Conservation (phyloP, 2,113 vertebrate species). For the Solenodon paradoxus region DNA sequence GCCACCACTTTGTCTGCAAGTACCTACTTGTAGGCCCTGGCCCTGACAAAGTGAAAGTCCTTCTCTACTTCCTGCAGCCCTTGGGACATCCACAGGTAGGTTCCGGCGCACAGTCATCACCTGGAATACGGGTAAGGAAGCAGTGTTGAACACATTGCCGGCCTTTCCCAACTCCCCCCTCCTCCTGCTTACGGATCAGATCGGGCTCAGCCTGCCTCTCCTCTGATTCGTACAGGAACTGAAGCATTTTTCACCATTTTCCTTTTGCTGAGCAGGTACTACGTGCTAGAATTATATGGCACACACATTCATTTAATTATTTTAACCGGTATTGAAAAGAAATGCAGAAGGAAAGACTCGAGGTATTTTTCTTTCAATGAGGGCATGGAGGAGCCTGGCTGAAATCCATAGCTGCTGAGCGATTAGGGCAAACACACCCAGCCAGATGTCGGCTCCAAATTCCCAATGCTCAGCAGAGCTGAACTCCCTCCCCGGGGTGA, state of each 20-base stretch:
- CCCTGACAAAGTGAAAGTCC: not conserved
- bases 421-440: not conserved
- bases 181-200: not conserved
- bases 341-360: not conserved
- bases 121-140: no score
- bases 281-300: not conserved
- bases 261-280: not conserved
- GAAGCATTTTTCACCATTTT: not conserved
- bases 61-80: not conserved
- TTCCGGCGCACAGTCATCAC: no score
- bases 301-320: not conserved
- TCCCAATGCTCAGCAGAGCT: accelerated
- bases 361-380: no score
- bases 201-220: accelerated
- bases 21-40: not conserved
- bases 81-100: not conserved
- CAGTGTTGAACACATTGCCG: accelerated
- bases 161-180: not conserved
- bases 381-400: not conserved
- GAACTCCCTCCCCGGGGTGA: not conserved
- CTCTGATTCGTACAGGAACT: not conserved
- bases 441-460: not conserved
- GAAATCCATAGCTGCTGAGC: no score
- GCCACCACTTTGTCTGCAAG: not conserved
- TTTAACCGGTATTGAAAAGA: no score